Evolutionary conservation across 92 coral and sea anemone species (phyloP).

Genomic region (Pocillopora meandrina): DNA sequence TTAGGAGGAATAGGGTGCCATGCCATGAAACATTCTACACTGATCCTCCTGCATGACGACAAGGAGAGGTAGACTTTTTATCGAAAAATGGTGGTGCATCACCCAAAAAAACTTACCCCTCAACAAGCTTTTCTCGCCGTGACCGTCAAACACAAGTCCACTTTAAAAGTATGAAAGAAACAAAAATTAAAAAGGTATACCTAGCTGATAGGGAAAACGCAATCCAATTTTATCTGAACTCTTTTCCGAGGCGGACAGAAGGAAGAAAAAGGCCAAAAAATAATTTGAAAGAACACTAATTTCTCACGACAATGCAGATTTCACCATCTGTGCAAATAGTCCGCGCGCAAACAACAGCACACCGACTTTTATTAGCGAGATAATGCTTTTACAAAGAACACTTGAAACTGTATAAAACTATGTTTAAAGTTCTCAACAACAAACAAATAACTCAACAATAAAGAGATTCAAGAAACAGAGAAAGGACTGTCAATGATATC

Average conservation of each 20-base stretch:
- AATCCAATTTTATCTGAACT: background rate
- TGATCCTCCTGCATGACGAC: too few relatives aligned
- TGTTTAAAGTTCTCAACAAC: background rate
- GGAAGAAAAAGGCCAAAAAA: background rate
- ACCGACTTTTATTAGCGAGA: background rate
- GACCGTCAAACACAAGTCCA: background rate
- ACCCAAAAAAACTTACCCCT: background rate
- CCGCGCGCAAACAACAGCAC: background rate
- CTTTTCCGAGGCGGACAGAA: background rate
- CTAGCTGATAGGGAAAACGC: background rate
- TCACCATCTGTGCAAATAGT: constrained; percentile 15
- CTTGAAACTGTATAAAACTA: background rate
- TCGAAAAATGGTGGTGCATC: background rate
- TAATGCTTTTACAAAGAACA: constrained; percentile 8
- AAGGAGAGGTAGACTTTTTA: too few relatives aligned
- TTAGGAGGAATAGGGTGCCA: too few relatives aligned
- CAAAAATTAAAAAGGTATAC: background rate
- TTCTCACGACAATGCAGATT: background rate
- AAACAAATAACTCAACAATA: background rate
- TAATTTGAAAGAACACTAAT: background rate
- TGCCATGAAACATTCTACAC: too few relatives aligned
- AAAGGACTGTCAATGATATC: background rate
- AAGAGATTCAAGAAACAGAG: background rate
- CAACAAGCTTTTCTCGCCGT: background rate
- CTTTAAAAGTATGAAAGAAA: background rate